Percentiles rank a stretch among this genome's conserved stretches.
phyloP scores from a whole-genome alignment of 2,113 vertebrate genomes.

The Emydocephalus ijimae region DNA sequence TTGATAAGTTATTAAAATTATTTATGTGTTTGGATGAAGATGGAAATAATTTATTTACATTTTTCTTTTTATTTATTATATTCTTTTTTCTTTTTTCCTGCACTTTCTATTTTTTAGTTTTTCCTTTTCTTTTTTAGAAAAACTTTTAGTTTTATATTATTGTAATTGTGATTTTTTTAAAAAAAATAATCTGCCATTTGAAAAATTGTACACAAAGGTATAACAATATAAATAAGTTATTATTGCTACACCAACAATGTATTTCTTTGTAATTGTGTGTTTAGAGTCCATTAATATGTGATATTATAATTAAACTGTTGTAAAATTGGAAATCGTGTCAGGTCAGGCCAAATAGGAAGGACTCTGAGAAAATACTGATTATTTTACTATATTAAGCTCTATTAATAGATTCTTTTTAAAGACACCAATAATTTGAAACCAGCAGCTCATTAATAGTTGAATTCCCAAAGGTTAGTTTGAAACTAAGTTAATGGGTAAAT shows the following conservation, averaged over 20 bases:
- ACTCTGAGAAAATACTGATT: constrained; percentile 24
- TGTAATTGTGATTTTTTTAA: neutral
- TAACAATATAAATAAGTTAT: neutral
- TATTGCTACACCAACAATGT: constrained; percentile 5
- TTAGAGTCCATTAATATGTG: constrained; percentile 2
- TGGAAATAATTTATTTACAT: neutral
- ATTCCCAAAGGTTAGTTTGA: neutral
- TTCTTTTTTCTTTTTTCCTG: neutral
- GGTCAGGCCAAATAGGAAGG: constrained; percentile 8
- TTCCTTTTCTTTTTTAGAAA: neutral
- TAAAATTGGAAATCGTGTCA: constrained; percentile 2
- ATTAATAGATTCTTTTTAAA: constrained; percentile 30
- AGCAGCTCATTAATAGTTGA: constrained; percentile 28
- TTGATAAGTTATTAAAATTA: neutral
- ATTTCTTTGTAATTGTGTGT: constrained; percentile 16
- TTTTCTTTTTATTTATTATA: neutral
- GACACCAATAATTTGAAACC: constrained; percentile 25
- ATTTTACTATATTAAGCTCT: constrained; percentile 33
- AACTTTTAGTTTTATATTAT: neutral
- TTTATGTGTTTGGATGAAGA: neutral
- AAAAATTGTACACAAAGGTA: neutral
- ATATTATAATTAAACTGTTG: constrained; percentile 19
- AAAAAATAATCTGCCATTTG: neutral
- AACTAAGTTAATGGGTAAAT: constrained; percentile 14
- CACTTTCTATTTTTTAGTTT: neutral